Percentiles rank a stretch among this genome's conserved stretches.
Conservation (phyloP, 2,797 vertebrate genomes). For the Austrolebias charrua region DNA sequence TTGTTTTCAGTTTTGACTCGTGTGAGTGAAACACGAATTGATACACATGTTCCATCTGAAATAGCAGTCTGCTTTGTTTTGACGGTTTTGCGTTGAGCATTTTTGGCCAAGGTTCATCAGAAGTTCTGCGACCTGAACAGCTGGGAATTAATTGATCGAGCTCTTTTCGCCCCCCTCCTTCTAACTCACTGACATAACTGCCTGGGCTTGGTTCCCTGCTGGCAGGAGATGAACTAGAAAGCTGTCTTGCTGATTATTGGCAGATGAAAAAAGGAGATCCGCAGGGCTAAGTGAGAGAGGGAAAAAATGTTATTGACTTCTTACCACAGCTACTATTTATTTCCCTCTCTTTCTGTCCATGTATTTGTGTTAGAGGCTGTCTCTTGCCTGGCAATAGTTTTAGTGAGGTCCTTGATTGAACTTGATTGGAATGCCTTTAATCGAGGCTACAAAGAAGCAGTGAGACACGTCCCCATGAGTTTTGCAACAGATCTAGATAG, state of each 20-base stretch:
- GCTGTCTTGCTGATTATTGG: constrained; percentile 72
- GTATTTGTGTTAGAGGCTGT: constrained; percentile 76
- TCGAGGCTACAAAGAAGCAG: constrained; percentile 71
- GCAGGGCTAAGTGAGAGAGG: constrained; percentile 55
- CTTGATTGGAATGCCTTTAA: constrained; percentile 80
- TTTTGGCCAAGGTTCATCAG: constrained; percentile 10
- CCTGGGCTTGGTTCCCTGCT: constrained; percentile 62
- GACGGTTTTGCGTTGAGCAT: constrained; percentile 9
- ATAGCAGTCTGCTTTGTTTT: constrained; percentile 19
- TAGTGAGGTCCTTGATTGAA: constrained; percentile 71
- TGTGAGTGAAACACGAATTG: constrained; percentile 9
- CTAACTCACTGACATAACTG: constrained; percentile 58
- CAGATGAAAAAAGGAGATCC: constrained; percentile 77
- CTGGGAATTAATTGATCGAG: constrained; percentile 60
- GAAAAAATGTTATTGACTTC: constrained; percentile 74
- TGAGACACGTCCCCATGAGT: constrained; percentile 72
- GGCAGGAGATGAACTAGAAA: constrained; percentile 76
- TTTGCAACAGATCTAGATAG: constrained; percentile 69
- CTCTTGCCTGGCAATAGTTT: constrained; percentile 76
- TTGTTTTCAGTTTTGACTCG: constrained; percentile 23
- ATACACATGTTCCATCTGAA: constrained; percentile 38
- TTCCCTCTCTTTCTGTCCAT: constrained; percentile 61
- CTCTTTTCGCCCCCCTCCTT: constrained; percentile 33
- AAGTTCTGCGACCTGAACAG: constrained; percentile 42
- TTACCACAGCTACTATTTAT: constrained; percentile 77